A percentile compares a stretch with the other conserved stretches of the same genome.
phyloP scores from a whole-genome alignment of 2,888 invertebrate genomes.

The Parapristionchus giblindavisi region DNA sequence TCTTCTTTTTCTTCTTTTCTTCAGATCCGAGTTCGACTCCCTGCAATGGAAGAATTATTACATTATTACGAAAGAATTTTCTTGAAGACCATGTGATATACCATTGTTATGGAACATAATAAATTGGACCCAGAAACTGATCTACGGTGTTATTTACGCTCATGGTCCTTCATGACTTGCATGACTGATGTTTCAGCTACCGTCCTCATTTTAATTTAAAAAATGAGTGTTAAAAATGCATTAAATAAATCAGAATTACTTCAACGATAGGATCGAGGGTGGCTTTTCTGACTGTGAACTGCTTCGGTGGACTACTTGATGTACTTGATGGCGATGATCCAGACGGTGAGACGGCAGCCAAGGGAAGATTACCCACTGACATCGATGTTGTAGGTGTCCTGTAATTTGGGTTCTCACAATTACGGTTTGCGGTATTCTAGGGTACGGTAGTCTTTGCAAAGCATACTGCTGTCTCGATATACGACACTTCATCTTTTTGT shows the following conservation, averaged over 20 bases:
- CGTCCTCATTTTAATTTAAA: not conserved
- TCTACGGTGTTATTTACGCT: too few species aligned
- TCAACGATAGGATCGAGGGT: constrained; percentile 30
- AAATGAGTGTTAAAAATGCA: too few species aligned
- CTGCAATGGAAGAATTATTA: not conserved
- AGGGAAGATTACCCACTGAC: constrained; percentile 28
- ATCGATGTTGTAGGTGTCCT: constrained; percentile 19
- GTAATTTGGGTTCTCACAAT: too few species aligned
- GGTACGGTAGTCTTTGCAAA: too few species aligned
- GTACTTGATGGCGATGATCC: not conserved
- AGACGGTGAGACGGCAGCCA: not conserved
- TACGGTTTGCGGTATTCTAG: too few species aligned
- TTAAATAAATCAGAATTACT: too few species aligned
- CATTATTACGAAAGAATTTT: too few species aligned
- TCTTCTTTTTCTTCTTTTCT: constrained; percentile 2
- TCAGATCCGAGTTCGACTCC: constrained; percentile 21
- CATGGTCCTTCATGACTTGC: not conserved
- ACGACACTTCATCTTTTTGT: too few species aligned
- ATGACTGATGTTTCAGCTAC: not conserved
- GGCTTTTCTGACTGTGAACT: constrained; percentile 23
- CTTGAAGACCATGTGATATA: too few species aligned
- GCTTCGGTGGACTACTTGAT: constrained; percentile 17
- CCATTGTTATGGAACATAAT: too few species aligned
- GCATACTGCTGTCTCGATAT: too few species aligned
- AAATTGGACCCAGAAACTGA: too few species aligned